Evolutionary conservation across 1,140 invertebrate species (phyloP), one percentile per base, ranked within the genome.

Genomic region (Lepidurus apus): DNA sequence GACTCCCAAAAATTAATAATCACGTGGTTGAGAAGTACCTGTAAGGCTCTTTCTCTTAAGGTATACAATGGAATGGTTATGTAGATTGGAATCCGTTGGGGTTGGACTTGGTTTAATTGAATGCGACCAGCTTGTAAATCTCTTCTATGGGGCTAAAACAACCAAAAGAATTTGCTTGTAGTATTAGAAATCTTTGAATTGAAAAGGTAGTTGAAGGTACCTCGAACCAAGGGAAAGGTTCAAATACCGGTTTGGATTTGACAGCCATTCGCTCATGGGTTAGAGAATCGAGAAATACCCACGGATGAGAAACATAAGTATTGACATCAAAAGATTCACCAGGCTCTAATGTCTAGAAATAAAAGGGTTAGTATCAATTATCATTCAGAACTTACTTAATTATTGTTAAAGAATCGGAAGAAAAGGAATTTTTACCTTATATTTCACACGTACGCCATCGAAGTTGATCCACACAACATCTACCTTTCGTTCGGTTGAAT

Each of bases 391-490:
- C 43, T 24, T 73, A 43, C 43, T 24, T 73, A 80, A 77, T 24
- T 17, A 1, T 42, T 75, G 9, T 75, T 13, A n/a, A n/a, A 73
- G 10, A 73, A 76, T 77, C 24, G 8, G 34, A 34, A 34, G 0
- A 34, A 34, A 34, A 34, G 34, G 34, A 34, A 34, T 34, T 74
- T 75, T 79, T 79, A 83, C 83, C 78, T 86, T 85, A 81, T 91
- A 92, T 45, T 85, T 85, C 17, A 89, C 84, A 42, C 87, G 85
- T 34, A 83, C 82, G 0, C 93, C 92, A 73, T 87, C 83, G 83
- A 89, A 93, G 84, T 93, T 89, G 47, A 92, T 87, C 93, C 93
- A 94, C 81, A 91, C 89, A 0, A 94, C 83, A 79, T 91, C 89
- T 0, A 93, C 87, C 5, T 83, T 85, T 1, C 89, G 84, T 1